phyloP scores from a whole-genome alignment of 2,888 invertebrate genomes.

The Herminia tarsipennalis region DNA sequence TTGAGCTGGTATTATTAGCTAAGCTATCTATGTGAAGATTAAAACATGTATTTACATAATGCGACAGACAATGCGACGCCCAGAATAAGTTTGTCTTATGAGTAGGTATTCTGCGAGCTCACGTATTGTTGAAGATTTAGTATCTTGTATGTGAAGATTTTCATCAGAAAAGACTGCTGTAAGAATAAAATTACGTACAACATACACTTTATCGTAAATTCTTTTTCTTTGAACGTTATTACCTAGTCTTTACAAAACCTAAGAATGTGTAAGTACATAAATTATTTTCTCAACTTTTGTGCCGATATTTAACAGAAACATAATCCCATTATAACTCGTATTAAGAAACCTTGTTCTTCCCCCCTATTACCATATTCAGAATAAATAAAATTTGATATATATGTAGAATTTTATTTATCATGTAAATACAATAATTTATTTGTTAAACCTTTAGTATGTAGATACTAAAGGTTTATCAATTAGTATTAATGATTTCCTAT shows the following conservation, averaged over 20 bases:
- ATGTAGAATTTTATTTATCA: too few species aligned
- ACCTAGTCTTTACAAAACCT: not conserved
- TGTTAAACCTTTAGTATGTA: too few species aligned
- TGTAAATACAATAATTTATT: too few species aligned
- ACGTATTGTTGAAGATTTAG: conserved; percentile 35
- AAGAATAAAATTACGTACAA: conserved; percentile 11
- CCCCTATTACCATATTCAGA: too few species aligned
- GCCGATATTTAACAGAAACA: too few species aligned
- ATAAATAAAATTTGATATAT: too few species aligned
- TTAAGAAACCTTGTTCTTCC: too few species aligned
- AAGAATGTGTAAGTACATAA: too few species aligned
- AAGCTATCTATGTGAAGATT: conserved; percentile 57
- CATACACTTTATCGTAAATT: conserved; percentile 3
- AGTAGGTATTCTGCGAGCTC: conserved; percentile 41
- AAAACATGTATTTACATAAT: conserved; percentile 71
- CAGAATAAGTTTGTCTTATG: conserved; percentile 46
- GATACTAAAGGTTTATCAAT: too few species aligned
- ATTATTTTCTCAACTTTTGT: too few species aligned
- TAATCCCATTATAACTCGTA: too few species aligned
- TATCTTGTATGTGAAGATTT: conserved; percentile 17
- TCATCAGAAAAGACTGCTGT: conserved; percentile 6
- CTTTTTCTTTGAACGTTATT: not conserved
- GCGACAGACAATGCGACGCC: conserved; percentile 70
- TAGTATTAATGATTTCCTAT: too few species aligned
- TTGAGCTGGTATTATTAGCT: conserved; percentile 61